phyloP scores from a whole-genome alignment of 2,113 vertebrate species.

The Pseudois nayaur region DNA sequence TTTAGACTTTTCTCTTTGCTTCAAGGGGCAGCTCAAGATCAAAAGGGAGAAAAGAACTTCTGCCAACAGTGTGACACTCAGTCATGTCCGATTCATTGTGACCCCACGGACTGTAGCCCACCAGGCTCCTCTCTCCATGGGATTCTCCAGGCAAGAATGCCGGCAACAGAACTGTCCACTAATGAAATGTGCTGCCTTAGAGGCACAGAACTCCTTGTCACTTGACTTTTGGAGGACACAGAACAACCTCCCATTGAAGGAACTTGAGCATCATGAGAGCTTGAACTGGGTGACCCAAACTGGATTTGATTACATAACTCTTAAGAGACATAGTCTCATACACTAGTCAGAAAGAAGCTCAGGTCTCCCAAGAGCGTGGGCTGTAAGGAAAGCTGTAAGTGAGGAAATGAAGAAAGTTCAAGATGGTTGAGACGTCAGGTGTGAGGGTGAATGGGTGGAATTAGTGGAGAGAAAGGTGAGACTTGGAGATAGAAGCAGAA shows the following conservation, averaged over 20 bases:
- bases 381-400: background rate
- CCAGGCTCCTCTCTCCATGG: background rate
- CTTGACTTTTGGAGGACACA: background rate
- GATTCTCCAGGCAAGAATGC: background rate
- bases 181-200: background rate
- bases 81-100: background rate
- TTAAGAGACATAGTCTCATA: background rate
- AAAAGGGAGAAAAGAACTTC: slow-evolving; percentile 1
- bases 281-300: background rate
- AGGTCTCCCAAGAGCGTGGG: background rate
- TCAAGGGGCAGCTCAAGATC: background rate
- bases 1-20: background rate
- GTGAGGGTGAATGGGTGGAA: background rate
- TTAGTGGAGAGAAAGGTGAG: background rate
- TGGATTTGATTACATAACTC: background rate
- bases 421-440: background rate
- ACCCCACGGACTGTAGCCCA: background rate
- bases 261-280: background rate
- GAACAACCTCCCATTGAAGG: background rate
- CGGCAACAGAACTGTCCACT: background rate
- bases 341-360: background rate
- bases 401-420: background rate
- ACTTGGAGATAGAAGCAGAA: background rate
- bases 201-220: background rate
- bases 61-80: background rate